Percentiles rank a stretch among this genome's conserved stretches.
Conservation (phyloP, 2,113 vertebrate species). For the Peromyscus leucopus region DNA sequence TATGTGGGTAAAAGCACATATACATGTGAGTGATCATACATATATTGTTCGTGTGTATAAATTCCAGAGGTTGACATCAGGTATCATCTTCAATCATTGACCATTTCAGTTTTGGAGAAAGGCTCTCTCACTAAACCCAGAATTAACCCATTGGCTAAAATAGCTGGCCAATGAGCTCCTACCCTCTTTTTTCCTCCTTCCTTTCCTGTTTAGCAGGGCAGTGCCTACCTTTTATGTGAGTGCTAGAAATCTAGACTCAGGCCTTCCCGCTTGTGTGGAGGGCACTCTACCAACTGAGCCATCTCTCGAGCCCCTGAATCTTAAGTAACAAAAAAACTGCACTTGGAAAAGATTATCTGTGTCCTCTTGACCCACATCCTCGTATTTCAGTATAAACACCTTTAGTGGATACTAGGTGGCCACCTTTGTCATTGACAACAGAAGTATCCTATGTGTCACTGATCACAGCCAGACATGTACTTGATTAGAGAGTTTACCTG, state of each 20-base stretch:
- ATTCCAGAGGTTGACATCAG: background rate
- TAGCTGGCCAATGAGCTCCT: background rate
- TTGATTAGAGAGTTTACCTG: background rate
- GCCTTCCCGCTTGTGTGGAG: background rate
- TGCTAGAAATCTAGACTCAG: background rate
- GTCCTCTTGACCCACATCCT: background rate
- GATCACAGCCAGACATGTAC: background rate
- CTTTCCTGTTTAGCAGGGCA: background rate
- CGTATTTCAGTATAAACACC: slow-evolving; percentile 12
- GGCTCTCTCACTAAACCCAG: background rate
- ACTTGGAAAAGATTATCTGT: background rate
- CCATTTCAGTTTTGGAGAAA: background rate
- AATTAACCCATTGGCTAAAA: background rate
- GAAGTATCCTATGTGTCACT: background rate
- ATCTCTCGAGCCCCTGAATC: background rate
- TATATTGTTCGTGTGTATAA: background rate
- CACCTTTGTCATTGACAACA: background rate
- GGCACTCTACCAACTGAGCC: background rate
- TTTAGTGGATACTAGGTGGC: background rate
- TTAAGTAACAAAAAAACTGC: background rate
- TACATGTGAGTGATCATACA: too few relatives aligned
- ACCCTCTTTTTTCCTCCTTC: background rate
- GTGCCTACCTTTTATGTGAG: background rate
- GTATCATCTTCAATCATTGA: background rate
- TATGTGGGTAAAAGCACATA: background rate